phyloP scores from a whole-genome alignment of 2,113 vertebrate genomes.

The Mormyrus lacerda region DNA sequence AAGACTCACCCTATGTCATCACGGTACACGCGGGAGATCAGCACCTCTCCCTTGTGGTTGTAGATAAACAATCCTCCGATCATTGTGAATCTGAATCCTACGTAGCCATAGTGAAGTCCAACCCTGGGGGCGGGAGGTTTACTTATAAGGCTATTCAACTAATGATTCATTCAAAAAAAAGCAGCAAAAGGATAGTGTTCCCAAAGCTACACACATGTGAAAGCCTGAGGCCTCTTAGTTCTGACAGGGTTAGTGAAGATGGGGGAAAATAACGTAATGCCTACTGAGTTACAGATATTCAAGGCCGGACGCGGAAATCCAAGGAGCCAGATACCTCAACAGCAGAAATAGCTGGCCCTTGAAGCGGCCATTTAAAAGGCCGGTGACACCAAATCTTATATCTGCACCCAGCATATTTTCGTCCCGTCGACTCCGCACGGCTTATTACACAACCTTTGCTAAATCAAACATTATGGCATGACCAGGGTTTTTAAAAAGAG shows the following conservation, averaged over 20 bases:
- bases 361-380: background rate
- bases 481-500: background rate
- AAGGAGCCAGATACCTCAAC: background rate
- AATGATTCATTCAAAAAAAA: background rate
- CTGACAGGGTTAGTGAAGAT: background rate
- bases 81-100: constrained; percentile 73
- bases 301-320: background rate
- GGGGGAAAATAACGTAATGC: background rate
- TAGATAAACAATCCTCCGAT: constrained; percentile 88
- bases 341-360: background rate
- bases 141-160: background rate
- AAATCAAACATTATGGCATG: background rate
- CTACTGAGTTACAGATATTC: background rate
- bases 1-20: constrained; percentile 85
- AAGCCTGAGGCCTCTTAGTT: background rate
- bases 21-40: constrained; percentile 84
- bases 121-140: constrained; percentile 27
- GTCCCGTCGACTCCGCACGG: background rate
- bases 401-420: background rate
- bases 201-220: background rate
- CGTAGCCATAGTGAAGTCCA: constrained; percentile 62
- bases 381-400: background rate
- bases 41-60: constrained; percentile 88
- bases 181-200: background rate
- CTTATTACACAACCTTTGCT: background rate